These are phyloP conservation scores for Eilema sororculum DNA, from an alignment of 2,888 invertebrate species.

Conservation along the genomic window DNA sequence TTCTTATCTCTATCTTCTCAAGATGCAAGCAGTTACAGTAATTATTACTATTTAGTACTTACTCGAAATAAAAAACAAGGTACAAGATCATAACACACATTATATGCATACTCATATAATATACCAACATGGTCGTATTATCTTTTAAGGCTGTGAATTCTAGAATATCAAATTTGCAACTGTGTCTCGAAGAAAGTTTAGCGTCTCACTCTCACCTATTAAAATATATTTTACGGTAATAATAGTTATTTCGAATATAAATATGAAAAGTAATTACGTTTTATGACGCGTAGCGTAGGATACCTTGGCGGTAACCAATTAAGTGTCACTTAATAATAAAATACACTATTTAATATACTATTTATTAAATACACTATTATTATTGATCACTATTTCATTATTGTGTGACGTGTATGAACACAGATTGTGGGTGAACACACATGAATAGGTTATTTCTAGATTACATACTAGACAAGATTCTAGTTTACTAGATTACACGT, in stretches of 20 bases:
- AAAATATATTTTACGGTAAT: not conserved
- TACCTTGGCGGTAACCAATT: not conserved
- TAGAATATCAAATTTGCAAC: not conserved
- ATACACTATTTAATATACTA: too few species aligned
- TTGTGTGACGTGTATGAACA: not conserved
- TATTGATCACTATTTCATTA: not conserved
- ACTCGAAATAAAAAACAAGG: not conserved
- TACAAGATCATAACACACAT: not conserved
- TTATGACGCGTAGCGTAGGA: slow-evolving; percentile 1
- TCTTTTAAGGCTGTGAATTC: not conserved
- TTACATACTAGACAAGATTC: too few species aligned
- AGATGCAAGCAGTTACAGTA: not conserved
- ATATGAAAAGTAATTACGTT: not conserved
- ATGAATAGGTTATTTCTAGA: too few species aligned
- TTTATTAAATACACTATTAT: too few species aligned
- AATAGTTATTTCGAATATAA: not conserved
- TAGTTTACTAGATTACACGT: too few species aligned
- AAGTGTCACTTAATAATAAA: not conserved
- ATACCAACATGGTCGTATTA: too few species aligned
- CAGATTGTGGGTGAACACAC: too few species aligned
- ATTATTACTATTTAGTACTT: not conserved
- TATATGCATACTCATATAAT: not conserved
- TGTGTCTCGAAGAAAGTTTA: not conserved
- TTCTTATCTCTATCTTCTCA: not conserved
- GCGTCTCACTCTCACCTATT: not conserved